phyloP scores from a whole-genome alignment of 2,797 vertebrate species.

The Takifugu ocellatus region DNA sequence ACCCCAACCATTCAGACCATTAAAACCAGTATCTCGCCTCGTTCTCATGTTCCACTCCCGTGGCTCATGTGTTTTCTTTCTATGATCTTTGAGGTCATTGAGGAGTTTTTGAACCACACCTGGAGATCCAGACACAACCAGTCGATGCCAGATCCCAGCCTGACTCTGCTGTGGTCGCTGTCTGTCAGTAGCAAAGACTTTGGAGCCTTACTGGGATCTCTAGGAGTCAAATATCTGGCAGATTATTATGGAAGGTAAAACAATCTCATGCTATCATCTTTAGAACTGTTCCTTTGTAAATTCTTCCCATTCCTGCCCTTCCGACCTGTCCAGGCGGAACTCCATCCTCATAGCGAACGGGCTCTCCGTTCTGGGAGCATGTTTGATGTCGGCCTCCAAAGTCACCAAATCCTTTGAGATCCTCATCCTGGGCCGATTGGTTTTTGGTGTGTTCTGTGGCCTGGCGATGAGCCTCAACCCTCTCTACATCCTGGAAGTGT shows the following conservation, averaged over 20 bases:
- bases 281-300: not conserved
- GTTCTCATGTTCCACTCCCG: no score
- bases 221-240: slow-evolving; percentile 75
- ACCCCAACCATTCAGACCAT: slow-evolving; percentile 11
- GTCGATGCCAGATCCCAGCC: slow-evolving; percentile 72
- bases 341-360: slow-evolving; percentile 76
- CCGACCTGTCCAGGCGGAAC: slow-evolving; percentile 60
- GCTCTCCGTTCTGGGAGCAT: slow-evolving; percentile 70
- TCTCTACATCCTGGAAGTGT: slow-evolving; percentile 80
- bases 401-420: slow-evolving; percentile 69
- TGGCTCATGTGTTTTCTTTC: not conserved
- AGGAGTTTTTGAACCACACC: slow-evolving; percentile 78
- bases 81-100: slow-evolving; percentile 64
- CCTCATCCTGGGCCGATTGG: slow-evolving; percentile 73
- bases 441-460: slow-evolving; percentile 80
- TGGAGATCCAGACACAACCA: slow-evolving; percentile 75
- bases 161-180: slow-evolving; percentile 78
- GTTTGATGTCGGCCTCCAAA: slow-evolving; percentile 76
- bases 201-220: slow-evolving; percentile 73
- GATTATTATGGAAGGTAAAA: slow-evolving; percentile 74
- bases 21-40: slow-evolving; percentile 38
- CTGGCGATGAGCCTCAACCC: slow-evolving; percentile 80
- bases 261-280: not conserved
- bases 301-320: not conserved
- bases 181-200: slow-evolving; percentile 82